Percentiles rank a stretch among this genome's conserved stretches.
These are phyloP conservation scores for Brotula barbata DNA, from an alignment of 2,797 vertebrate genomes.

Conservation along the genomic window DNA sequence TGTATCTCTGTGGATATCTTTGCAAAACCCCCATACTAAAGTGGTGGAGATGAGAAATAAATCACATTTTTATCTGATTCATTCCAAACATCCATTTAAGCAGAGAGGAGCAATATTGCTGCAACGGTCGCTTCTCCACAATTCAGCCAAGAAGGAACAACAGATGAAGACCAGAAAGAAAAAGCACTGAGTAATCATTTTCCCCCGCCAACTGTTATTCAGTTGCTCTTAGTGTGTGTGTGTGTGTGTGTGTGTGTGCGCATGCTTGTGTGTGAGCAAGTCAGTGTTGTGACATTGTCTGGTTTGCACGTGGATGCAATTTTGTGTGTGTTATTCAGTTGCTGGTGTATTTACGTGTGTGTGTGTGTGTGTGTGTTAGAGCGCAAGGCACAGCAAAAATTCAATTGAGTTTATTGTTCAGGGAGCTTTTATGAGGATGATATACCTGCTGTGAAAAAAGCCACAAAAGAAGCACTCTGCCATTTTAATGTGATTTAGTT, in stretches of 20 bases:
- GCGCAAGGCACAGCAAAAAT: slow-evolving; percentile 18
- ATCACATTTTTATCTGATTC: slow-evolving; percentile 67
- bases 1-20: neutral
- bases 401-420: slow-evolving; percentile 38
- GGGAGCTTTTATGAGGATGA: slow-evolving; percentile 39
- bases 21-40: slow-evolving; percentile 24
- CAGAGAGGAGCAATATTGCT: slow-evolving; percentile 44
- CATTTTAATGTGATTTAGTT: slow-evolving; percentile 13
- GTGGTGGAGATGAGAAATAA: slow-evolving; percentile 60
- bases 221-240: slow-evolving; percentile 12
- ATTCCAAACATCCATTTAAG: slow-evolving; percentile 48
- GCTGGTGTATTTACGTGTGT: slow-evolving; percentile 2
- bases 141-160: slow-evolving; percentile 24
- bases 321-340: neutral
- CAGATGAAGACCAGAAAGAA: slow-evolving; percentile 34
- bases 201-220: slow-evolving; percentile 37
- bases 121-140: neutral
- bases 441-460: slow-evolving; percentile 9
- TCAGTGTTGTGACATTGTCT: slow-evolving; percentile 6
- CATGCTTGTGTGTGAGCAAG: neutral
- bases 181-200: slow-evolving; percentile 58
- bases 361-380: slow-evolving; percentile 4
- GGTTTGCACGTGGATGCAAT: neutral
- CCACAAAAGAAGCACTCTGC: neutral
- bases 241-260: neutral